Evolutionary conservation across 2,888 invertebrate species (phyloP), one percentile per base, ranked within the genome.

Genomic region (Ischnus inquisitorius): DNA sequence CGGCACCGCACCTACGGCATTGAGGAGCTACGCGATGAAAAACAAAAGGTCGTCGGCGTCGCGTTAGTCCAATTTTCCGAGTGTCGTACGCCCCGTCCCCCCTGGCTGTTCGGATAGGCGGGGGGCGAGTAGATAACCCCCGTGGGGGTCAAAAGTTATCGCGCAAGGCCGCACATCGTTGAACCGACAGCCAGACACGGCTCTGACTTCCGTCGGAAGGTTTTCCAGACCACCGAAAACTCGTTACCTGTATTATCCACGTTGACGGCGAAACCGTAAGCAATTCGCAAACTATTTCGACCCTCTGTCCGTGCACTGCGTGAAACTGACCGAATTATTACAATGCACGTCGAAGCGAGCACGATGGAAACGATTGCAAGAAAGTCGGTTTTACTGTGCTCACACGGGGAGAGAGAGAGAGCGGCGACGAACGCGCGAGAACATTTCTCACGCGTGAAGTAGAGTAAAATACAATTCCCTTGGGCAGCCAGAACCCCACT

Each of bases 391-490:
- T 43, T 43, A 60, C 25, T 25, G 25, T 4, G 10, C 28, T 16
- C 16, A 0, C 6, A 1, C 14, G 0, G 10, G 16, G 19, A 1
- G 19, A 10, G 51, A 19, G n/a, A 1, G 4, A 16, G 6, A 16
- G 19, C 16, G 14, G 12, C 28, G 14, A n/a, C 6, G 6, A 68
- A 28, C 54, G 28, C 51, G 43, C n/a, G 19, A 48, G 64, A 60
- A 51, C 77, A 77, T 82, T 77, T 82, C 65, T 82, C 82, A 71
- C 60, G 48, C 64, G 77, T 71, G 67, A 77, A 82, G 57, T 46
- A 41, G 25, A 72, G 77, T 82, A 72, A 77, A 78, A 19, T 77
- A 72, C 72, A 77, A 78, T 77, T 78, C 57, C 67, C 82, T 46
- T 60, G 77, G 57, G 48, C 39, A 57, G 48, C 16, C 39, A 19